Evolutionary conservation across 2,888 invertebrate species (phyloP), one percentile per base, ranked within the genome.

Genomic region (Steromphala cineraria): DNA sequence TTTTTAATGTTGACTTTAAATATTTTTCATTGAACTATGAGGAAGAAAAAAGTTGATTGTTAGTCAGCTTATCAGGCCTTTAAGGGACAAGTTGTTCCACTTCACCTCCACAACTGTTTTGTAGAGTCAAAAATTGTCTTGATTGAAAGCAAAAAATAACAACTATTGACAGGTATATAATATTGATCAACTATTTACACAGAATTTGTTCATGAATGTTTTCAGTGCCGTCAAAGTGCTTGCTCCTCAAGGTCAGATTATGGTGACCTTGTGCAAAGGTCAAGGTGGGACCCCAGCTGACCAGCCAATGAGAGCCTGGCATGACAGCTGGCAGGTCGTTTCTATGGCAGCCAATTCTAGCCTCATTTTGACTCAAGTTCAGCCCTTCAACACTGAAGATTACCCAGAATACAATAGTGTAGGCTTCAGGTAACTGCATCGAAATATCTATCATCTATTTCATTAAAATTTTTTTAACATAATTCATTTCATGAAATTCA

Each of bases 251-350:
- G 93, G 93, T 36, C 81, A 89, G 67, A 89, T 95, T 67, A 87
- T 94, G 80, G 93, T 95, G 83, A 94, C 94, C 46, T 89, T 95
- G 53, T 95, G 95, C 86, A 93, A 94, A 87, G 95, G 95, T 74
- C 95, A 95, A 91, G 95, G 95, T 81, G 95, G 95, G 5, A 94
- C 94, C 15, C 90, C 93, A 75, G 90, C 92, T 36, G 95, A 95
- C 84, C 71, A 86, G 78, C 90, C 91, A 85, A 86, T 87, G 84
- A 93, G 94, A 86, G 92, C 91, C 13, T 95, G 94, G 94, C 93
- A 94, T 83, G 94, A 95, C 91, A 94, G 94, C 19, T 95, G 95
- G 95, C 94, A 95, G 91, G 89, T 92, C n/a, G 93, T 93, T 81
- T 94, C 94, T 89, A 94, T 95, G 94, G 95, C 95, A 78, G 94